Percentiles rank a stretch among this genome's conserved stretches.
Evolutionary conservation across 1,140 invertebrate species (phyloP).

Genomic region (Macrocentrus cingulum): DNA sequence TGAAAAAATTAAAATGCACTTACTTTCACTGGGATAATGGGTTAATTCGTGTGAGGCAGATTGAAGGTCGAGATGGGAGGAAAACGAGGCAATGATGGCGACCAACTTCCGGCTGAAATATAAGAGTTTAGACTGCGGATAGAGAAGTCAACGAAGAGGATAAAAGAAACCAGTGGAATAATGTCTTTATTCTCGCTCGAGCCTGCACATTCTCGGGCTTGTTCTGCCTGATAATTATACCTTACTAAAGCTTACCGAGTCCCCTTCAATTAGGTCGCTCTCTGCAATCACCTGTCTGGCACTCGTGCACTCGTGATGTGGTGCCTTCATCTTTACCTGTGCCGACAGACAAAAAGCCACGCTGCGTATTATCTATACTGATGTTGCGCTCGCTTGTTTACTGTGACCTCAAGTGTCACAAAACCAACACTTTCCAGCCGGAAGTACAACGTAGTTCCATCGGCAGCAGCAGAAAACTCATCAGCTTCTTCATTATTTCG

Average conservation of each 20-base stretch:
- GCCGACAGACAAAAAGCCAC: slow-evolving; percentile 25
- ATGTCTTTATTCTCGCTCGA: slow-evolving; percentile 37
- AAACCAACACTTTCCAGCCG: too few relatives aligned
- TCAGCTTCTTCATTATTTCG: too few relatives aligned
- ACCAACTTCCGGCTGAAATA: slow-evolving; percentile 14
- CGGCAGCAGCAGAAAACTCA: too few relatives aligned
- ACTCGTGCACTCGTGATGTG: slow-evolving; percentile 24
- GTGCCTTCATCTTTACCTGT: background rate
- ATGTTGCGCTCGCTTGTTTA: slow-evolving; percentile 7
- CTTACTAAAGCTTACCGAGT: slow-evolving; percentile 33
- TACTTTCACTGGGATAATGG: slow-evolving; percentile 8
- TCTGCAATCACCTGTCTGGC: slow-evolving; percentile 32
- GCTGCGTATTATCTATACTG: slow-evolving; percentile 5
- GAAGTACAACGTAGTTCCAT: too few relatives aligned
- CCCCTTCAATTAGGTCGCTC: slow-evolving; percentile 33
- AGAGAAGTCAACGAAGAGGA: slow-evolving; percentile 12
- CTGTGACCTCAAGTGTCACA: slow-evolving; percentile 4
- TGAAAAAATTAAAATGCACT: slow-evolving; percentile 15
- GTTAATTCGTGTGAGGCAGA: slow-evolving; percentile 18
- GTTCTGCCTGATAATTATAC: slow-evolving; percentile 36
- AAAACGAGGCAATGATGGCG: slow-evolving; percentile 17
- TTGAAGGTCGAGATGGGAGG: slow-evolving; percentile 4
- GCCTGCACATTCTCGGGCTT: slow-evolving; percentile 33
- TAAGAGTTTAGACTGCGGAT: background rate
- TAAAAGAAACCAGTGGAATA: slow-evolving; percentile 33